These are phyloP conservation scores for Carassius carassius DNA, from an alignment of 2,113 vertebrate species.

Conservation along the genomic window DNA sequence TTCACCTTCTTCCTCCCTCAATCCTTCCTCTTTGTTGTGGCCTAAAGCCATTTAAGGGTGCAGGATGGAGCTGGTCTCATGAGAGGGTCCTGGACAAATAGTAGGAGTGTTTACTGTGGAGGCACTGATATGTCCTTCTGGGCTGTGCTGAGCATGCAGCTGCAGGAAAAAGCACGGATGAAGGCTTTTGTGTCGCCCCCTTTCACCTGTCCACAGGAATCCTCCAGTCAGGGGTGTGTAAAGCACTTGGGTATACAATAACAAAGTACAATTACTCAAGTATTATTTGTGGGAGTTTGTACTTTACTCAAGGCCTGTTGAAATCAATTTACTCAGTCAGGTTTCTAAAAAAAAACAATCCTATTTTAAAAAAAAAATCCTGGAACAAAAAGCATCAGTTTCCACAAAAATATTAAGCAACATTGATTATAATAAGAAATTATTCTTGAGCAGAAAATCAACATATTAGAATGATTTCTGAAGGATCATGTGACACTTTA, in stretches of 20 bases:
- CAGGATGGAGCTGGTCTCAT: constrained; percentile 45
- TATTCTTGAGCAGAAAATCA: too few relatives aligned
- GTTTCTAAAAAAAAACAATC: too few relatives aligned
- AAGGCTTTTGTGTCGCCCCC: constrained; percentile 17
- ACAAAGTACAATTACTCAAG: background rate
- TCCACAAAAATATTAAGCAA: too few relatives aligned
- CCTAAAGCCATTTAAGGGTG: constrained; percentile 40
- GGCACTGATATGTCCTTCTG: constrained; percentile 52
- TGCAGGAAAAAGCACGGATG: constrained; percentile 31
- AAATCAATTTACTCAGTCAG: background rate
- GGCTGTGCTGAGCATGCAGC: constrained; percentile 36
- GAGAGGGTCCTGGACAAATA: constrained; percentile 52
- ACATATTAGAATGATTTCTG: too few relatives aligned
- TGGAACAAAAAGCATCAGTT: too few relatives aligned
- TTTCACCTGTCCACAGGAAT: constrained; percentile 9
- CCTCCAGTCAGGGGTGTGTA: background rate
- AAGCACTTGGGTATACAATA: too few relatives aligned
- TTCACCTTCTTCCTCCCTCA: constrained; percentile 26
- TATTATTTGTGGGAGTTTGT: constrained; percentile 1
- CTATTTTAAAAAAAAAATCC: too few relatives aligned
- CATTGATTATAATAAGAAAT: too few relatives aligned
- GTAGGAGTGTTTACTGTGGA: constrained; percentile 50
- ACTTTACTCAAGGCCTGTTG: background rate
- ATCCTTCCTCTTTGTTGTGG: constrained; percentile 31
- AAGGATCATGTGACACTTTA: too few relatives aligned